phyloP scores from a whole-genome alignment of 2,888 invertebrate genomes.

The Synergus gifuensis region DNA sequence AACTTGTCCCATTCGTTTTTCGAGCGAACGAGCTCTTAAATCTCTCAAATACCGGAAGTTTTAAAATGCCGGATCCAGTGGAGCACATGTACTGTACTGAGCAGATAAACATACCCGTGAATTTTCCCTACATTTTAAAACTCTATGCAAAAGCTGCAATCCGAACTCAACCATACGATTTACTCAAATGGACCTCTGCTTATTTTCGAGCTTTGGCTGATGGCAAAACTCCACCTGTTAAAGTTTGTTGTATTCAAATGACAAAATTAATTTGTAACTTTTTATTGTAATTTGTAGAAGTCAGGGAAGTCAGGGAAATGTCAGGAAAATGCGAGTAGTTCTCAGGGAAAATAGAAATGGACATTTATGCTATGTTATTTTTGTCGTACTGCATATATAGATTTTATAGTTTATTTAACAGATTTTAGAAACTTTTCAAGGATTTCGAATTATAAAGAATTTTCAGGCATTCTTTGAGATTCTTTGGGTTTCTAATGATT shows the following conservation, averaged over 20 bases:
- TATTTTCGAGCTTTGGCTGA: conserved; percentile 89
- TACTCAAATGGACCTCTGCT: conserved; percentile 88
- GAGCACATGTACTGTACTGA: conserved; percentile 89
- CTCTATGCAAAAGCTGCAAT: conserved; percentile 94
- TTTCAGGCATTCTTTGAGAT: too few relatives aligned
- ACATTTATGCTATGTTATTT: too few relatives aligned
- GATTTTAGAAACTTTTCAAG: too few relatives aligned
- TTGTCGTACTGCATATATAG: too few relatives aligned
- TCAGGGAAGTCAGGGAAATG: too few relatives aligned
- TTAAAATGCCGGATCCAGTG: conserved; percentile 52
- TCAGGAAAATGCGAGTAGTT: too few relatives aligned
- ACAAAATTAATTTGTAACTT: not conserved
- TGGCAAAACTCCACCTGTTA: conserved; percentile 87
- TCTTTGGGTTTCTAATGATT: too few relatives aligned
- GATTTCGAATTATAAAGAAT: too few relatives aligned
- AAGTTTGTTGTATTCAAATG: conserved; percentile 77
- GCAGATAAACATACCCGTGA: conserved; percentile 90
- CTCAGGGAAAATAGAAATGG: too few relatives aligned
- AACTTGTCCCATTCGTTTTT: conserved; percentile 3
- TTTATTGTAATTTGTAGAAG: not conserved
- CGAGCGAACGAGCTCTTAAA: conserved; percentile 2
- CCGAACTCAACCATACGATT: conserved; percentile 91
- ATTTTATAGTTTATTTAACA: too few relatives aligned
- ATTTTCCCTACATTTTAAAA: conserved; percentile 89
- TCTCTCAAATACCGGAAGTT: conserved; percentile 37